A percentile compares a stretch with the other conserved stretches of the same genome.
Conservation (phyloP, 2,797 vertebrate species). For the Sternotherus odoratus region DNA sequence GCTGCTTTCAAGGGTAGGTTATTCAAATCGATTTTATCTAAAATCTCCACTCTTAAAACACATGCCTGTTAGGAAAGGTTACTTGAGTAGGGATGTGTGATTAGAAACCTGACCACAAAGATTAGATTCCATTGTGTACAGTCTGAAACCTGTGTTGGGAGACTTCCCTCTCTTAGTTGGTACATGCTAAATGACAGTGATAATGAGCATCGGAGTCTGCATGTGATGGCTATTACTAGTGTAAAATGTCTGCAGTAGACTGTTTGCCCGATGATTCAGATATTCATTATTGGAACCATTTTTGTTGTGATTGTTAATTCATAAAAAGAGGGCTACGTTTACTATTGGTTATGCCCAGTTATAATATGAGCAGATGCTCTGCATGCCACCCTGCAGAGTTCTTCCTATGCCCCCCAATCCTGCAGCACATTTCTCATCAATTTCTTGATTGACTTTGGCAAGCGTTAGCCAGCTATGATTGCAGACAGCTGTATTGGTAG, state of each 20-base stretch:
- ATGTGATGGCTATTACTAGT: background rate
- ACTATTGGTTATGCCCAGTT: background rate
- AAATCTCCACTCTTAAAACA: conserved; percentile 26
- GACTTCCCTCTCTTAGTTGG: background rate
- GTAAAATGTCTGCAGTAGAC: background rate
- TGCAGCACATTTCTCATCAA: background rate
- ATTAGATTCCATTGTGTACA: background rate
- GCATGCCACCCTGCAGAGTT: background rate
- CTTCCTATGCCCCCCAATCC: background rate
- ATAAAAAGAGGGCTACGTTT: background rate
- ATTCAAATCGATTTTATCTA: background rate
- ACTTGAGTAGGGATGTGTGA: background rate
- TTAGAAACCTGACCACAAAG: background rate
- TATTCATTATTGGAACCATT: background rate
- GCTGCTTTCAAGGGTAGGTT: background rate
- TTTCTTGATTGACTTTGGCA: background rate
- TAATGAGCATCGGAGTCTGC: background rate
- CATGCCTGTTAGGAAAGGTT: conserved; percentile 29
- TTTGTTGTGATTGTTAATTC: background rate
- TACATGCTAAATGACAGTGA: background rate
- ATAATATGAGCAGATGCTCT: background rate
- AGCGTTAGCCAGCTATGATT: background rate
- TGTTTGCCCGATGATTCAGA: background rate
- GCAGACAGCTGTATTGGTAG: too few species aligned
- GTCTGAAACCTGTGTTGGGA: background rate